Conservation (phyloP, 2,113 vertebrate genomes). For the Cyanistes caeruleus region DNA sequence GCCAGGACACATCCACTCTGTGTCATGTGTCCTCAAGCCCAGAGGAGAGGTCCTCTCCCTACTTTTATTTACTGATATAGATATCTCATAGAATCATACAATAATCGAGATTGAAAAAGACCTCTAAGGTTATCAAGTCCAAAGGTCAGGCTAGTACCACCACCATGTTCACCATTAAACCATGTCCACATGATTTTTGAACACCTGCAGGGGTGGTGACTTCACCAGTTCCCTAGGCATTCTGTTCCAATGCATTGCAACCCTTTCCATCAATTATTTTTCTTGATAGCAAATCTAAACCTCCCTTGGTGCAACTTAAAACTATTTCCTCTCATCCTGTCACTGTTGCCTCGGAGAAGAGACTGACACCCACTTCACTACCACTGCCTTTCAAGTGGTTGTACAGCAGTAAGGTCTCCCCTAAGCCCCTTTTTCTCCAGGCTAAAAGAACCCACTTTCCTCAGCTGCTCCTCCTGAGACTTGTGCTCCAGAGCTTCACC, state of each 20-base stretch:
- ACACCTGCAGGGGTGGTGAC: neutral
- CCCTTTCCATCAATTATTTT: neutral
- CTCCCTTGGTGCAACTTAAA: neutral
- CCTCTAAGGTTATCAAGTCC: neutral
- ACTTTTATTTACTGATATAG: neutral
- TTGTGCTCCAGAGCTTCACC: neutral
- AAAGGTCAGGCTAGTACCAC: neutral
- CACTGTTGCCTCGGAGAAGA: neutral
- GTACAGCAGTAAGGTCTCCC: neutral
- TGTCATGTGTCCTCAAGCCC: neutral
- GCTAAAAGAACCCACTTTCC: neutral
- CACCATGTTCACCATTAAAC: neutral
- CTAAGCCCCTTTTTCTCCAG: neutral
- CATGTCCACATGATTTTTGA: neutral
- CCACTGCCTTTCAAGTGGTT: neutral
- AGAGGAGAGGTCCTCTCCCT: neutral
- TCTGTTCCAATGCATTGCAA: neutral
- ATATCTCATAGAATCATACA: neutral
- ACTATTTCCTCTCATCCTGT: neutral
- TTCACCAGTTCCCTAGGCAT: neutral
- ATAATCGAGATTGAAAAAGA: neutral
- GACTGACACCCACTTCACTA: neutral
- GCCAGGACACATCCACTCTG: neutral
- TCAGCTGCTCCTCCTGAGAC: neutral
- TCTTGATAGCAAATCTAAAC: neutral